Evolutionary conservation across 2,113 vertebrate species (phyloP), one percentile per base, ranked within the genome.

Genomic region (Trochalopteron elliotii): DNA sequence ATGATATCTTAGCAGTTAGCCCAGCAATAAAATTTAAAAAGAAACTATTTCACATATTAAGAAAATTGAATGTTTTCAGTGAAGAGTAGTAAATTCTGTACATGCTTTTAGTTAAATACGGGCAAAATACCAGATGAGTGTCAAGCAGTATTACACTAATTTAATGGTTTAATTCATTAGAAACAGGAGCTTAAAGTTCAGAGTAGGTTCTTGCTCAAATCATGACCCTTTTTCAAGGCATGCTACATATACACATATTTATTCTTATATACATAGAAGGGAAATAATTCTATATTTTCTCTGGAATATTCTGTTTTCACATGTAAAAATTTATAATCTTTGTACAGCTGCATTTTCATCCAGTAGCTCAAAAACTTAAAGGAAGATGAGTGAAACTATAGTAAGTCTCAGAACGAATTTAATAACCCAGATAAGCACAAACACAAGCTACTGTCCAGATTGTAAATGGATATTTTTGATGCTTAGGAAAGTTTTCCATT

Each of bases 41-140:
- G 27, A 0, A 53, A 21, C 3, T 68, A 4, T 33, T 59, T 84
- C 5, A 50, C 27, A 12, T 28, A 33, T 15, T 40, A 60, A 50
- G 6, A 30, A 45, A 76, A 50, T 0, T 0, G 1, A 44, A 28
- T 25, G 1, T 37, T 69, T 80, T 59, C 4, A 56, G 28, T 63
- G 3, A n/a, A 65, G 3, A 40, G 4, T 39, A 35, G 11, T 31
- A 40, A 83, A 72, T 45, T 35, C 3, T 72, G 4, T n/a, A n/a
- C 1, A 3, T 53, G 10, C 6, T 13, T 69, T 24, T 23, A 44
- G 5, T 18, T 61, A 82, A 83, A 49, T 39, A 56, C 3, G 1
- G 23, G 9, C 7, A 35, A 67, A 75, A 57, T 44, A 63, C 0
- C 12, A 39, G 3, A 33, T 49, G 5, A 21, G 2, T 69, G 25